phyloP scores from a whole-genome alignment of 2,888 invertebrate genomes.

The Mellilla xanthometata region DNA sequence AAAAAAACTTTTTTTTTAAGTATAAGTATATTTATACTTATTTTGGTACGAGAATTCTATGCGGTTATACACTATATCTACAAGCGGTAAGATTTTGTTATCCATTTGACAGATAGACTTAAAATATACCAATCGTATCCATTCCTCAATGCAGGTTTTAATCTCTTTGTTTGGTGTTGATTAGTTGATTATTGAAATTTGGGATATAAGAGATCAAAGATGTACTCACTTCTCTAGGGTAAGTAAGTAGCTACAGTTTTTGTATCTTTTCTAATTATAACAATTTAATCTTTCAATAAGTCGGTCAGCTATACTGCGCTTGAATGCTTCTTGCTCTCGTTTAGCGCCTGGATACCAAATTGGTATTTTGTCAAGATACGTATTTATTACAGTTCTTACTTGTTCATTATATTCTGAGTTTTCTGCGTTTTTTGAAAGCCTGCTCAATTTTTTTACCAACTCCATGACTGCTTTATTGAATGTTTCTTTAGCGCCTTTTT shows the following conservation, averaged over 20 bases:
- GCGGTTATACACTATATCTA: not conserved
- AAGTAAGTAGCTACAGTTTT: not conserved
- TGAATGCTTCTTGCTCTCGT: not conserved
- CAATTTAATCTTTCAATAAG: not conserved
- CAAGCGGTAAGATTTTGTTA: not conserved
- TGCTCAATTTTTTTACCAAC: not conserved
- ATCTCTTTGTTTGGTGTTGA: not conserved
- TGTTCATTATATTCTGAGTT: not conserved
- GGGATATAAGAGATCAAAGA: not conserved
- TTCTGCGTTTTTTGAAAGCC: not conserved
- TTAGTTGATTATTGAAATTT: not conserved
- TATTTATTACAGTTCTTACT: not conserved
- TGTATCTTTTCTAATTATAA: not conserved
- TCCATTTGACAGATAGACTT: not conserved
- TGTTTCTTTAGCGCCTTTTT: not conserved
- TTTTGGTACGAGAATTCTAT: not conserved
- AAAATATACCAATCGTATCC: conserved; percentile 1
- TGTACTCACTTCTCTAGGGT: not conserved
- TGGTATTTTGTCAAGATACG: not conserved
- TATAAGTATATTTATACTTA: not conserved
- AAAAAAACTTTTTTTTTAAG: too few species aligned
- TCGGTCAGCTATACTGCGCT: not conserved
- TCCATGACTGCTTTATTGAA: not conserved
- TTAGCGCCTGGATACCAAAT: not conserved
- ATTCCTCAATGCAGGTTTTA: not conserved